phyloP scores from a whole-genome alignment of 2,888 invertebrate species.

The Paralinhomoeus sp. region DNA sequence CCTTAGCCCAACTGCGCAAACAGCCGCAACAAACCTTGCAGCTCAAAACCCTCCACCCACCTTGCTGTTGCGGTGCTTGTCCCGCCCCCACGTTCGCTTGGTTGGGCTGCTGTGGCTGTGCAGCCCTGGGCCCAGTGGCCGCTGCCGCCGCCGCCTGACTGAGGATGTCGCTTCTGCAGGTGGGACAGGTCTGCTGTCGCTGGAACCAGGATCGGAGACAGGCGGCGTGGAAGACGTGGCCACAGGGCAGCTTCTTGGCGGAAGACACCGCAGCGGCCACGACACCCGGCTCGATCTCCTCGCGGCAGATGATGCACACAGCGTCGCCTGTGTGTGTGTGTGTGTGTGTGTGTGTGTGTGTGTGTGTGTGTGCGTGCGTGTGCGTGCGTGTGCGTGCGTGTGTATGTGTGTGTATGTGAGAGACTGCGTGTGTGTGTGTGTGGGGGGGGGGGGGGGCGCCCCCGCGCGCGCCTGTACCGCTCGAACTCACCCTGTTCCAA shows the following conservation, averaged over 20 bases:
- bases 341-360: too few relatives aligned
- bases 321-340: conserved; percentile 52
- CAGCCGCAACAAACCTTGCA: too few relatives aligned
- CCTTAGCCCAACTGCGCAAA: too few relatives aligned
- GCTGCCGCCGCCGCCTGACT: neutral
- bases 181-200: conserved; percentile 95
- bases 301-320: conserved; percentile 93
- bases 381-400: too few relatives aligned
- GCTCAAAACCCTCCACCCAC: too few relatives aligned
- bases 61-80: neutral
- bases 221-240: conserved; percentile 94
- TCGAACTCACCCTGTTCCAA: neutral
- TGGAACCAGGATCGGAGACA: conserved; percentile 98
- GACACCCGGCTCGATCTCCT: conserved; percentile 38
- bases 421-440: too few relatives aligned
- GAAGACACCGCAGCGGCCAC: conserved; percentile 28
- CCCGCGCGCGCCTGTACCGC: conserved; percentile 18
- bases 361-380: too few relatives aligned
- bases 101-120: conserved; percentile 8
- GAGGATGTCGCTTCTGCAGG: conserved; percentile 70
- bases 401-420: too few relatives aligned
- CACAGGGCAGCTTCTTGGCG: conserved; percentile 89
- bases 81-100: conserved; percentile 3
- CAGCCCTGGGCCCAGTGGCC: neutral
- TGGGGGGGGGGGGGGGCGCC: too few relatives aligned